A percentile compares a stretch with the other conserved stretches of the same genome.
These are phyloP conservation scores for Polyodon spathula DNA, from an alignment of 2,113 vertebrate genomes.

Conservation along the genomic window DNA sequence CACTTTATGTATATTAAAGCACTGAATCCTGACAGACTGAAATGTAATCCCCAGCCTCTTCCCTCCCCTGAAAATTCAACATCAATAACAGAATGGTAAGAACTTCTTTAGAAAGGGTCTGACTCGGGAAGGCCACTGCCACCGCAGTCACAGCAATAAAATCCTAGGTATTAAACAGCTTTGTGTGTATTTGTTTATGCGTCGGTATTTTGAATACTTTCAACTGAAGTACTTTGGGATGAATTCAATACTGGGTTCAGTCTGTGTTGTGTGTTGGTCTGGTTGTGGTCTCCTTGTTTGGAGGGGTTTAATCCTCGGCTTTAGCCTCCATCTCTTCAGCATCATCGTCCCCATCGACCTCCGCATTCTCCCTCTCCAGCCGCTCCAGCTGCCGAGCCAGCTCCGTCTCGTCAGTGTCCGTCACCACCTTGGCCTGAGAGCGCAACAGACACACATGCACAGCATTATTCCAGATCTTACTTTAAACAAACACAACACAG, in stretches of 20 bases:
- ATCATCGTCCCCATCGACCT: slow-evolving; percentile 94
- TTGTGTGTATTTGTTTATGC: too few relatives aligned
- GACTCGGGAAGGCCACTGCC: slow-evolving; percentile 41
- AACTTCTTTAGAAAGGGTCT: slow-evolving; percentile 30
- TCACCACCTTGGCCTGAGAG: slow-evolving; percentile 88
- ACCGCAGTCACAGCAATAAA: slow-evolving; percentile 23
- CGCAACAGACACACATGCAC: background rate
- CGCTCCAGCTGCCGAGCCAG: slow-evolving; percentile 88
- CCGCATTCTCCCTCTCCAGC: slow-evolving; percentile 89
- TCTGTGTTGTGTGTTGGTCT: slow-evolving; percentile 21
- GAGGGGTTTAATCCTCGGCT: slow-evolving; percentile 70
- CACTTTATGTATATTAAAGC: slow-evolving; percentile 7
- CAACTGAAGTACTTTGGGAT: slow-evolving; percentile 9
- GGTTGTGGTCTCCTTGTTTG: slow-evolving; percentile 11
- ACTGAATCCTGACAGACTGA: slow-evolving; percentile 13
- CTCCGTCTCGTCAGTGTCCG: slow-evolving; percentile 93
- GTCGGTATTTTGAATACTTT: slow-evolving; percentile 21
- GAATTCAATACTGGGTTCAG: slow-evolving; percentile 29
- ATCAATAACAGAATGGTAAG: slow-evolving; percentile 21
- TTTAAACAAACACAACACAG: too few relatives aligned
- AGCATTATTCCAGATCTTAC: too few relatives aligned
- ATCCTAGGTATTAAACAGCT: slow-evolving; percentile 5
- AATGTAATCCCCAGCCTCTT: slow-evolving; percentile 10
- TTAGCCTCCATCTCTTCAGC: slow-evolving; percentile 96
- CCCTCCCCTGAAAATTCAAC: slow-evolving; percentile 17